Percentiles rank a stretch among this genome's conserved stretches.
Evolutionary conservation across 92 coral and sea anemone genomes (phyloP).

Genomic region (Siderastrea siderea): DNA sequence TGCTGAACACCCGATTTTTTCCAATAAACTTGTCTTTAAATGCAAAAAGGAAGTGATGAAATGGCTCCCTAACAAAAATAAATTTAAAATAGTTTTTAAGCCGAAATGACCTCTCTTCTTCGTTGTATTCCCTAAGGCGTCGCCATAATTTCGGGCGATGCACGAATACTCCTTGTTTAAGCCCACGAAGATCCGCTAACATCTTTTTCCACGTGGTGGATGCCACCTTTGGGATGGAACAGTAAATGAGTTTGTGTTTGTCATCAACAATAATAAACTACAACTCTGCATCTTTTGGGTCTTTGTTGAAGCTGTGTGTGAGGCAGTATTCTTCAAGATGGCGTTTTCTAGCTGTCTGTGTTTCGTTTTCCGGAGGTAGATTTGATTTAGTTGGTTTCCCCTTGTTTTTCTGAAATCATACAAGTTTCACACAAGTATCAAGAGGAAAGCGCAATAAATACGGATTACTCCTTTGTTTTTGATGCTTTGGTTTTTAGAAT

Average conservation of each 20-base stretch:
- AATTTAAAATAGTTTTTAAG: conserved; percentile 3
- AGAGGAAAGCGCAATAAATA: too few relatives aligned
- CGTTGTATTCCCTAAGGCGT: not conserved
- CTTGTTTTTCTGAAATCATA: not conserved
- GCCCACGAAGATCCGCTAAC: conserved; percentile 17
- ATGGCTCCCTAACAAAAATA: conserved; percentile 14
- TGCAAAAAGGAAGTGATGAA: conserved; percentile 15
- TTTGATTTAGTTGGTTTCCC: not conserved
- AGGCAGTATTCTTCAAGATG: not conserved
- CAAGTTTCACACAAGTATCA: not conserved
- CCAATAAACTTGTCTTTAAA: conserved; percentile 20
- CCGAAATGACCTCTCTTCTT: not conserved
- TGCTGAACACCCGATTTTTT: not conserved
- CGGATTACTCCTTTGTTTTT: too few relatives aligned
- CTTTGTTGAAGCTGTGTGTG: not conserved
- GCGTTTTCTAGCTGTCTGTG: not conserved
- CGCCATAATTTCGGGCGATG: not conserved
- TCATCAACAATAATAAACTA: not conserved
- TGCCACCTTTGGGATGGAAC: conserved; percentile 20
- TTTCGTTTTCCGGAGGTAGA: not conserved
- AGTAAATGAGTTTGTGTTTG: conserved; percentile 1
- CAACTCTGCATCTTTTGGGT: not conserved
- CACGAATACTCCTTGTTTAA: not conserved
- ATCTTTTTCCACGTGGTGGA: conserved; percentile 20
- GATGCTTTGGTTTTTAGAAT: too few relatives aligned